Base-by-base conservation (phyloP, 2,888 invertebrate genomes). In the Epinotia bilunana region DNA sequence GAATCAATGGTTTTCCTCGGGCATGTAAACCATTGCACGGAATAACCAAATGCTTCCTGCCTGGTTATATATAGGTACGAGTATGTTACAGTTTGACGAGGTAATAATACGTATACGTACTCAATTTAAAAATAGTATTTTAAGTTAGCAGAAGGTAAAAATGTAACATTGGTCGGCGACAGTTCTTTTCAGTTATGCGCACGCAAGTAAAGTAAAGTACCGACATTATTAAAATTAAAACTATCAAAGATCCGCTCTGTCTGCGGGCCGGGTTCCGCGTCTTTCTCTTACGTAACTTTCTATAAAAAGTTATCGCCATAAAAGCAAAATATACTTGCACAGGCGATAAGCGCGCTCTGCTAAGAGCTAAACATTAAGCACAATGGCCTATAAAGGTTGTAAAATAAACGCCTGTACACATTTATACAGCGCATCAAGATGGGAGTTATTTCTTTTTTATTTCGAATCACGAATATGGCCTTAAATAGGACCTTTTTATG, bases 361-460 rank as follows among this genome's bases (percentile, higher is more conserved):
- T 73, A 77, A 78, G 79, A 76, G 77, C 81, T 69, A 23, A n/a
- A 81, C 86, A 87, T 86, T 86, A 86, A 80, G 82, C 78, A 79
- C 84, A 83, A 86, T 84, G 78, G 84, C 76, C 79, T 81, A 87
- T 88, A 88, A 88, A 88, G 84, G 75, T 78, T 80, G 87, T 88
- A 88, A 88, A 88, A 87, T 85, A 87, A 88, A 87, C 85, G 89
- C 84, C 83, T 84, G 79, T 83, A 85, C 86, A 85, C 83, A 82
- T 88, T 86, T 85, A 84, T 72, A 75, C 63, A 72, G 67, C 65
- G 65, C 75, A 76, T 79, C 78, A 78, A 77, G 77, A 77, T 77
- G 80, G 77, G 79, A 80, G 79, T 79, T 77, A 69, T 74, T 72
- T 68, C 72, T 79, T 79, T 82, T 85, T 81, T 79, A 78, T 82